Conservation (phyloP, 2,797 vertebrate genomes). For the Myotis findleyi region DNA sequence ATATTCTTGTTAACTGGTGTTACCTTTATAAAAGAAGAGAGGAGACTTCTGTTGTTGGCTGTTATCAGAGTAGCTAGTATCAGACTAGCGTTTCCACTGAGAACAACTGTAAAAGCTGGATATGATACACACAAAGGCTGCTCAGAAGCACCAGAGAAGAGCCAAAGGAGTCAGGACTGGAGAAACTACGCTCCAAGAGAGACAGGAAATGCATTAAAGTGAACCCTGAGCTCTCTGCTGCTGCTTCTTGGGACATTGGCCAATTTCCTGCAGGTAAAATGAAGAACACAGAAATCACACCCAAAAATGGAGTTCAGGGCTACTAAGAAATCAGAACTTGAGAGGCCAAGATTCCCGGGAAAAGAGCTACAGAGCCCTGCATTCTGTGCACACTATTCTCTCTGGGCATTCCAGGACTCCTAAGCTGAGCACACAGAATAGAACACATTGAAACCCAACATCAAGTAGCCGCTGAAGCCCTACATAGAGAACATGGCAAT, state of each 20-base stretch:
- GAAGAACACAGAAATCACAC: not conserved
- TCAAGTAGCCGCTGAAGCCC: not conserved
- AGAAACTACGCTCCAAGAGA: not conserved
- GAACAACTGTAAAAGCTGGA: not conserved
- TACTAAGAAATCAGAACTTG: not conserved
- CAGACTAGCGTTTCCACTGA: not conserved
- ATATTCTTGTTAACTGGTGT: not conserved
- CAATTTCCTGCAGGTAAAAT: not conserved
- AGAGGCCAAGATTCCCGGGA: not conserved
- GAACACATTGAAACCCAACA: not conserved
- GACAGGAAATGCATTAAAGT: not conserved
- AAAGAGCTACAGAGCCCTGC: not conserved
- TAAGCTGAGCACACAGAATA: not conserved
- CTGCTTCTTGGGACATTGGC: not conserved
- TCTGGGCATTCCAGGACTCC: not conserved
- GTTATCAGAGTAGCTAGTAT: not conserved
- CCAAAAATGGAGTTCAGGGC: not conserved
- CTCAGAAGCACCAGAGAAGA: not conserved
- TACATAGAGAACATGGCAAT: not conserved
- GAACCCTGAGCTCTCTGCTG: not conserved
- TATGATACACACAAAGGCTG: not conserved
- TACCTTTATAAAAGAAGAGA: conserved; percentile 10
- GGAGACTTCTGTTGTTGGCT: not conserved
- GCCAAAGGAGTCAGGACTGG: not conserved
- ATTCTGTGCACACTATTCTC: not conserved